A percentile compares a stretch with the other conserved stretches of the same genome.
Evolutionary conservation across 2,113 vertebrate genomes (phyloP).

Genomic region (Neotragus moschatus): DNA sequence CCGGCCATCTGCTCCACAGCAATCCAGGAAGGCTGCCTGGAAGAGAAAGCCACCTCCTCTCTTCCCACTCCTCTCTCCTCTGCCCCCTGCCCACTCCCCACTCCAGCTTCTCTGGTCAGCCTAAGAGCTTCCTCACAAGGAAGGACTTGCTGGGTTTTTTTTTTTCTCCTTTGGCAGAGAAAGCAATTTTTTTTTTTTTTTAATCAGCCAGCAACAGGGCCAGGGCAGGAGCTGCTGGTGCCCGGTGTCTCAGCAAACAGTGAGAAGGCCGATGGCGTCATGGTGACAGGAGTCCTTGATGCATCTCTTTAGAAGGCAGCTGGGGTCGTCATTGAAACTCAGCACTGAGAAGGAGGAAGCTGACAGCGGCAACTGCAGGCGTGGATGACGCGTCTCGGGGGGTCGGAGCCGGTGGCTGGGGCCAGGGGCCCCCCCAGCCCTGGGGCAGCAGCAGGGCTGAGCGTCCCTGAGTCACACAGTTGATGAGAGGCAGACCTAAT

Average conservation of each 20-base stretch:
- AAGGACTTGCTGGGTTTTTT: neutral
- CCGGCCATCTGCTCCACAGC: neutral
- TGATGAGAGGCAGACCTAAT: neutral
- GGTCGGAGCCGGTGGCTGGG: neutral
- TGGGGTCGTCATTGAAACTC: neutral
- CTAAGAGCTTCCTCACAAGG: neutral
- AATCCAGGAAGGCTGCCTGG: conserved; percentile 29
- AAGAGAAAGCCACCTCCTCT: neutral
- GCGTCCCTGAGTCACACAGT: neutral
- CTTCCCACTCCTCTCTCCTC: neutral
- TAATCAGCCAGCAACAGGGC: conserved; percentile 27
- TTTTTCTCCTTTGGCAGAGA: neutral
- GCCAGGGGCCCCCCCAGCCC: neutral
- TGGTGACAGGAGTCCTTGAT: conserved; percentile 48
- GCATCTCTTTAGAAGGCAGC: conserved; percentile 7
- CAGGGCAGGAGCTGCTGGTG: neutral
- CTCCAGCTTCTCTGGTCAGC: neutral
- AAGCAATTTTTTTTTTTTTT: neutral
- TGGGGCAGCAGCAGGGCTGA: neutral
- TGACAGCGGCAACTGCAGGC: neutral
- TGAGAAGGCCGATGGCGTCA: neutral
- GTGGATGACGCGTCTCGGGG: neutral
- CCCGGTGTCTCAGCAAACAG: fast-evolving
- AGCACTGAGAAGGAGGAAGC: neutral
- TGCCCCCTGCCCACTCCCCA: neutral